Percentiles rank a stretch among this genome's conserved stretches.
Conservation (phyloP, 1,140 invertebrate genomes). For the Dufourea novaeangliae region DNA sequence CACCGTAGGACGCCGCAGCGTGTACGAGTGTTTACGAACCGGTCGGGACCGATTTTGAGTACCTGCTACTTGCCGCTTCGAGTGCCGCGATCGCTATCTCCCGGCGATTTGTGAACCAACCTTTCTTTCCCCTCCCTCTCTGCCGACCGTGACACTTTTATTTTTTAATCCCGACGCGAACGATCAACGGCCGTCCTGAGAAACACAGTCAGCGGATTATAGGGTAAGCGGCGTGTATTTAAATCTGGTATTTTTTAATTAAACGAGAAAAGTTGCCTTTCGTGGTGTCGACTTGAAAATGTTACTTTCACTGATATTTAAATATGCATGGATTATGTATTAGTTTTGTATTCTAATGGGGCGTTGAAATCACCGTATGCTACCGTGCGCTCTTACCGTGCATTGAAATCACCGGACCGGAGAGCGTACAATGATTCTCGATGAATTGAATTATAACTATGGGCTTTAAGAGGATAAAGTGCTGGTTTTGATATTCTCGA, state of each 20-base stretch:
- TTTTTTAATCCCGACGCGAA: no score
- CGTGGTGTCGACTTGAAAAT: no score
- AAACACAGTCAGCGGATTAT: no score
- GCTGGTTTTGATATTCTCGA: no score
- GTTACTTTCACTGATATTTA: no score
- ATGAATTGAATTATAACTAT: background rate
- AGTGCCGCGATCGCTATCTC: slow-evolving; percentile 58
- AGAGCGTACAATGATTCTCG: background rate
- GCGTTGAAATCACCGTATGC: background rate
- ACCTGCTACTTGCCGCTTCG: slow-evolving; percentile 54
- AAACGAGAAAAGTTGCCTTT: no score
- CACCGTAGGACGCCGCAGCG: slow-evolving; percentile 46
- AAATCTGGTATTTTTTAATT: no score
- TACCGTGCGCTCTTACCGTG: slow-evolving; percentile 5
- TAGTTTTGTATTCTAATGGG: no score
- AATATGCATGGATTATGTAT: no score
- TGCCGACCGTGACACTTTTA: background rate
- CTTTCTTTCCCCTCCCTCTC: background rate
- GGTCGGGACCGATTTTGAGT: slow-evolving; percentile 66
- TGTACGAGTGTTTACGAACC: slow-evolving; percentile 70
- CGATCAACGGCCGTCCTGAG: no score
- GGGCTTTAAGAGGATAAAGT: no score
- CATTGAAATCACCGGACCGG: background rate
- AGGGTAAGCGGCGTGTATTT: no score
- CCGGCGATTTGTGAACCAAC: slow-evolving; percentile 41